These are phyloP conservation scores for Alviniconcha marisindica DNA, from an alignment of 1,140 invertebrate genomes.

Conservation along the genomic window DNA sequence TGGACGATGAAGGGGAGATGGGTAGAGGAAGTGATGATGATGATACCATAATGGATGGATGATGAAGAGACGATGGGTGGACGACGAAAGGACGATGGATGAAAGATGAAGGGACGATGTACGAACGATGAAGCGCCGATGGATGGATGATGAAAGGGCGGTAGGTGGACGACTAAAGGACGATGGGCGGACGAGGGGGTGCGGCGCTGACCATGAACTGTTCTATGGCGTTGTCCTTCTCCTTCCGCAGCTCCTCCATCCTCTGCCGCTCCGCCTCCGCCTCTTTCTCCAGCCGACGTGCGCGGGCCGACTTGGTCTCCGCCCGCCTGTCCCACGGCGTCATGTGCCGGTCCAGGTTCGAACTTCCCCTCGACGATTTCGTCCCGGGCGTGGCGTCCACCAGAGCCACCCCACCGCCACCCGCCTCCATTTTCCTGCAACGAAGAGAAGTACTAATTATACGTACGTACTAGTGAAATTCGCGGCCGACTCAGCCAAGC, in stretches of 20 bases:
- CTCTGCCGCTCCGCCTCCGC: constrained; percentile 59
- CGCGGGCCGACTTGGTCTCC: constrained; percentile 60
- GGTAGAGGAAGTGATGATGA: too few relatives aligned
- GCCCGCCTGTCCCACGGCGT: constrained; percentile 71
- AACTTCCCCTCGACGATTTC: background rate
- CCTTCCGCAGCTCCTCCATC: constrained; percentile 64
- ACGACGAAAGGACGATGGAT: too few relatives aligned
- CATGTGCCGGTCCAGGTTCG: constrained; percentile 54
- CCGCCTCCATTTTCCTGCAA: constrained; percentile 21
- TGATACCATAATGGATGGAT: too few relatives aligned
- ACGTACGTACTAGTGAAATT: background rate
- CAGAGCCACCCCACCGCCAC: background rate
- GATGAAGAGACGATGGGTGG: too few relatives aligned
- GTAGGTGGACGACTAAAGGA: too few relatives aligned
- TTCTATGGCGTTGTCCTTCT: constrained; percentile 73
- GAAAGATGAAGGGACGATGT: too few relatives aligned
- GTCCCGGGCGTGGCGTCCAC: background rate
- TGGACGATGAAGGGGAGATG: too few relatives aligned
- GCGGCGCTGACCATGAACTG: constrained; percentile 67
- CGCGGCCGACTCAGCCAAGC: too few relatives aligned
- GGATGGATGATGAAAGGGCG: too few relatives aligned
- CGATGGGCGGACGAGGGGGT: too few relatives aligned
- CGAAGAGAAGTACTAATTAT: background rate
- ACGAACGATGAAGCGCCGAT: too few relatives aligned
- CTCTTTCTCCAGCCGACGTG: constrained; percentile 60